Percentiles rank a stretch among this genome's conserved stretches.
These are phyloP conservation scores for Lissocephala sabroskyi DNA, from an alignment of 2,888 invertebrate genomes.

Conservation along the genomic window DNA sequence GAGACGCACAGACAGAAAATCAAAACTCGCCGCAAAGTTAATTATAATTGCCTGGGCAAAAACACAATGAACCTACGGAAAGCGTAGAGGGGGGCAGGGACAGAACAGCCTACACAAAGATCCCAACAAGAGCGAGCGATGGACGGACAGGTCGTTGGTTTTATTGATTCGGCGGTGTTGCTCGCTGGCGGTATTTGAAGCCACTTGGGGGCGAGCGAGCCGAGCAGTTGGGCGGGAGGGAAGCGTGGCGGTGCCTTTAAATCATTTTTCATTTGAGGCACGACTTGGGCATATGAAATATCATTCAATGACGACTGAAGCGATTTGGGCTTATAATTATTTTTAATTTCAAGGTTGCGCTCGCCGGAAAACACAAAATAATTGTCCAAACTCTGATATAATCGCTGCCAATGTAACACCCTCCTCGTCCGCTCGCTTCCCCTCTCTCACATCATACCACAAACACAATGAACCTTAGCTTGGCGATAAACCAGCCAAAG, in stretches of 20 bases:
- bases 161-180: slow-evolving; percentile 56
- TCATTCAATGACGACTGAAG: slow-evolving; percentile 44
- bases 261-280: slow-evolving; percentile 62
- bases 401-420: too few relatives aligned
- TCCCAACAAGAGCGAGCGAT: slow-evolving; percentile 13
- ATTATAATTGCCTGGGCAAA: slow-evolving; percentile 62
- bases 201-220: slow-evolving; percentile 45
- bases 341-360: slow-evolving; percentile 63
- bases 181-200: slow-evolving; percentile 15
- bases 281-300: slow-evolving; percentile 49
- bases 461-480: too few relatives aligned
- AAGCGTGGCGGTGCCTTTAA: slow-evolving; percentile 41
- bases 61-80: slow-evolving; percentile 15
- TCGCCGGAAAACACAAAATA: slow-evolving; percentile 43
- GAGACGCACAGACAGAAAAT: slow-evolving; percentile 31
- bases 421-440: too few relatives aligned
- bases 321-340: slow-evolving; percentile 52
- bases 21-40: slow-evolving; percentile 65
- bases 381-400: slow-evolving; percentile 21
- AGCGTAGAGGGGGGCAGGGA: slow-evolving; percentile 1
- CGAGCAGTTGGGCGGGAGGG: too few relatives aligned
- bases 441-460: too few relatives aligned
- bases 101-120: slow-evolving; percentile 3
- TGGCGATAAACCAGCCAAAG: too few relatives aligned
- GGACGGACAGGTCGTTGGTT: slow-evolving; percentile 35